These are phyloP conservation scores for Fringilla coelebs DNA, from an alignment of 2,797 vertebrate genomes.

Conservation along the genomic window DNA sequence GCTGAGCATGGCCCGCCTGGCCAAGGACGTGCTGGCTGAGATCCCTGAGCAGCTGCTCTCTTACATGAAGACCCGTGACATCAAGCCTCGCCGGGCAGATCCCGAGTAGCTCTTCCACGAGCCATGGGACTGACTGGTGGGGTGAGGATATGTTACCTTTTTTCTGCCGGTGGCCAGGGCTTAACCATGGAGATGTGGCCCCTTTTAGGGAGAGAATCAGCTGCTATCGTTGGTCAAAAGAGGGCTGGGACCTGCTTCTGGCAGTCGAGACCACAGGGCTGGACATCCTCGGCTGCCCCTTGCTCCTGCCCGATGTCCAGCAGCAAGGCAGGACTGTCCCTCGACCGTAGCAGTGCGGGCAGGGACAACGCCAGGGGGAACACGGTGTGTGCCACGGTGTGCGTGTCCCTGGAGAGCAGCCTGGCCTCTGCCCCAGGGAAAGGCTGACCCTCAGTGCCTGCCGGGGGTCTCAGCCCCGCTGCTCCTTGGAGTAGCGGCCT, in stretches of 20 bases:
- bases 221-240: background rate
- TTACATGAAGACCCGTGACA: conserved; percentile 94
- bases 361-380: background rate
- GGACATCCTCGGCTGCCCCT: background rate
- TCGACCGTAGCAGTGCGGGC: background rate
- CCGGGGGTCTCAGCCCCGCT: background rate
- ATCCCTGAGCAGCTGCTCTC: conserved; percentile 97
- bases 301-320: background rate
- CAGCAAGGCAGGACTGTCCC: background rate
- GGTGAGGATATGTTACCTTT: background rate
- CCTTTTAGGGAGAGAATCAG: background rate
- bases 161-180: background rate
- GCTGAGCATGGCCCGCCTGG: conserved; percentile 95
- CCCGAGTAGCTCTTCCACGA: background rate
- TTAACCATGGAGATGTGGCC: background rate
- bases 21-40: conserved; percentile 94
- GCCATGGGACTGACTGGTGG: background rate
- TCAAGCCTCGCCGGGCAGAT: conserved; percentile 79
- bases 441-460: background rate
- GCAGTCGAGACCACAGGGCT: background rate
- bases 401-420: background rate
- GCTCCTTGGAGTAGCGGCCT: background rate
- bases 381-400: background rate
- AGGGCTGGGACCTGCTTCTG: background rate
- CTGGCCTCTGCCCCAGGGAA: background rate